phyloP scores from a whole-genome alignment of 2,888 invertebrate genomes.

The Luffia ferchaultella region DNA sequence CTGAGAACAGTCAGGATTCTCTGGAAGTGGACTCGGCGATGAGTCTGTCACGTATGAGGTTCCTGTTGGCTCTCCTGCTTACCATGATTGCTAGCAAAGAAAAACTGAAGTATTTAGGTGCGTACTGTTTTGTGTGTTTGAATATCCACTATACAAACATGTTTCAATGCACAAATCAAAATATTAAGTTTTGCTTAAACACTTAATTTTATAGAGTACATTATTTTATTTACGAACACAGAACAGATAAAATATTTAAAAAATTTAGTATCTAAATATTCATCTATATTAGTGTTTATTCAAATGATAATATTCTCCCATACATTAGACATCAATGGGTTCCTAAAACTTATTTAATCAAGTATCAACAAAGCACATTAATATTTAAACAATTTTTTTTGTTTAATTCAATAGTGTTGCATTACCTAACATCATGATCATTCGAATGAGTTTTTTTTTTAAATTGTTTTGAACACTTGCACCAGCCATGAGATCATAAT shows the following conservation, averaged over 20 bases:
- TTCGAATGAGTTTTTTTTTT: not conserved
- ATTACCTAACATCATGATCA: not conserved
- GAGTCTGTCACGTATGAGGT: conserved; percentile 78
- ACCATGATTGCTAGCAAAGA: conserved; percentile 86
- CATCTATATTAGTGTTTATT: not conserved
- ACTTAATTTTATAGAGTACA: too few species aligned
- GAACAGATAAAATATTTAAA: not conserved
- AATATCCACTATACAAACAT: not conserved
- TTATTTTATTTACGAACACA: too few species aligned
- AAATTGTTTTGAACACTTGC: not conserved
- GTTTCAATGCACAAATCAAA: not conserved
- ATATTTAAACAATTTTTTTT: conserved; percentile 1
- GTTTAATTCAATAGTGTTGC: not conserved
- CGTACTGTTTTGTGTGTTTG: conserved; percentile 42
- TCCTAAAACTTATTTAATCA: conserved; percentile 19
- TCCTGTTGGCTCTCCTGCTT: conserved; percentile 80
- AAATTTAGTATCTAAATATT: not conserved
- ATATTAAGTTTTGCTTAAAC: too few species aligned
- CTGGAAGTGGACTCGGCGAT: conserved; percentile 61
- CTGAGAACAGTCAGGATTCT: conserved; percentile 30
- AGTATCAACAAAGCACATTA: not conserved
- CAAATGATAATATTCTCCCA: conserved; percentile 1
- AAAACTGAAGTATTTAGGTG: conserved; percentile 79
- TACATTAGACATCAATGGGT: conserved; percentile 51
- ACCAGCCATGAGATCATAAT: not conserved